These are phyloP conservation scores for Leucophenga maculata DNA, from an alignment of 2,888 invertebrate genomes.

Conservation along the genomic window DNA sequence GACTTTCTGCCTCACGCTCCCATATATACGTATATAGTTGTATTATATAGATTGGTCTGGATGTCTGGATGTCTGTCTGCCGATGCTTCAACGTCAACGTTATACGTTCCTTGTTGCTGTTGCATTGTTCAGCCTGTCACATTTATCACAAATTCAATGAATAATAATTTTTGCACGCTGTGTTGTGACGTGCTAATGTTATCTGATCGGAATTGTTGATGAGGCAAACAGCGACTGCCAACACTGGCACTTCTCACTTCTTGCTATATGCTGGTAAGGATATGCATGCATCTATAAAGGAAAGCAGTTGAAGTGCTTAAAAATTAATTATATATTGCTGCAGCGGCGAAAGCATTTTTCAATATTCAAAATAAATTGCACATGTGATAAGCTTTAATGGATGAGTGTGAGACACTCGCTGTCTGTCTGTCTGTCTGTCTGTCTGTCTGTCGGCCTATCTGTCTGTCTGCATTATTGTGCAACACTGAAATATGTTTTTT, in stretches of 20 bases:
- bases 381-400: conserved; percentile 50
- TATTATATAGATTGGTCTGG: conserved; percentile 12
- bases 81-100: conserved; percentile 31
- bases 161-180: conserved; percentile 70
- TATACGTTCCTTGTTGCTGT: conserved; percentile 1
- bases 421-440: too few relatives aligned
- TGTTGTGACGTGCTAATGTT: conserved; percentile 70
- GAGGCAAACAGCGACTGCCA: conserved; percentile 34
- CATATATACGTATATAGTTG: background rate
- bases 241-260: conserved; percentile 27
- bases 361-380: conserved; percentile 60
- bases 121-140: conserved; percentile 64
- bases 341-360: conserved; percentile 13
- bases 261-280: background rate
- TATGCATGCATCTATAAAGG: conserved; percentile 36
- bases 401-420: too few relatives aligned
- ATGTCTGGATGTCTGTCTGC: too few relatives aligned
- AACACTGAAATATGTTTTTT: conserved; percentile 6
- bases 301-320: conserved; percentile 51
- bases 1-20: background rate
- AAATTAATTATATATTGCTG: conserved; percentile 62
- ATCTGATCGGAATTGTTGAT: conserved; percentile 70
- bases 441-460: background rate
- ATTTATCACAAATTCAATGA: conserved; percentile 72
- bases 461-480: conserved; percentile 10